Conservation (phyloP, 2,113 vertebrate species). For the Micronisus gabar region DNA sequence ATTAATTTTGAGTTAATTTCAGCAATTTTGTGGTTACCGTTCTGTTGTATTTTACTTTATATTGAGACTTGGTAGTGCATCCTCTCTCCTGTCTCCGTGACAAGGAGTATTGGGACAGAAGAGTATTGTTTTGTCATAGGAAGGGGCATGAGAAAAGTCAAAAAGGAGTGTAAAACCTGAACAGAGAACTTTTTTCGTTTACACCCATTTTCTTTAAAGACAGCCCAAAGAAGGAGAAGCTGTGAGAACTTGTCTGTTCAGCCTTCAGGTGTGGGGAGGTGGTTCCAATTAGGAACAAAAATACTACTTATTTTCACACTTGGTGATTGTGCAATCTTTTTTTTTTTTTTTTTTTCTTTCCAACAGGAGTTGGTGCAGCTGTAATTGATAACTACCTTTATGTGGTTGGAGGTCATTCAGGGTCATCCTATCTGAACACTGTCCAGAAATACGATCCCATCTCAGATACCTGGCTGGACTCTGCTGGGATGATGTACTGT, state of each 20-base stretch:
- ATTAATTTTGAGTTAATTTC: not conserved
- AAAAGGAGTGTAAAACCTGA: too few relatives aligned
- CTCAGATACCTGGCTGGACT: slow-evolving; percentile 93
- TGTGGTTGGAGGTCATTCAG: slow-evolving; percentile 95
- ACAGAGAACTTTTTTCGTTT: fast-evolving
- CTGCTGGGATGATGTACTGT: slow-evolving; percentile 93
- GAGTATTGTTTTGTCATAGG: fast-evolving
- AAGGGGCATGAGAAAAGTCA: fast-evolving
- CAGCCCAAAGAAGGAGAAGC: not conserved
- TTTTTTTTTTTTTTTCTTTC: not conserved
- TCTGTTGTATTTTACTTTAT: not conserved
- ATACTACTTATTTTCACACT: fast-evolving
- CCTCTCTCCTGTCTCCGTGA: not conserved
- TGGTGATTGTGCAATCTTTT: not conserved
- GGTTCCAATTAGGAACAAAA: fast-evolving
- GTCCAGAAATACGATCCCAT: slow-evolving; percentile 95
- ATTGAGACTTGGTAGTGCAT: not conserved
- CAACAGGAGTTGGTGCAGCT: slow-evolving; percentile 90
- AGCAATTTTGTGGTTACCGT: not conserved
- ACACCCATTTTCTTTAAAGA: fast-evolving
- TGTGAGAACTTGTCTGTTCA: fast-evolving
- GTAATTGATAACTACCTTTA: slow-evolving; percentile 96
- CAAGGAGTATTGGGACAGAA: fast-evolving
- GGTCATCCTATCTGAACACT: slow-evolving; percentile 95
- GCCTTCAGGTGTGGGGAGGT: fast-evolving